Conservation (phyloP, 1,140 invertebrate species). For the Lucilia sericata region DNA sequence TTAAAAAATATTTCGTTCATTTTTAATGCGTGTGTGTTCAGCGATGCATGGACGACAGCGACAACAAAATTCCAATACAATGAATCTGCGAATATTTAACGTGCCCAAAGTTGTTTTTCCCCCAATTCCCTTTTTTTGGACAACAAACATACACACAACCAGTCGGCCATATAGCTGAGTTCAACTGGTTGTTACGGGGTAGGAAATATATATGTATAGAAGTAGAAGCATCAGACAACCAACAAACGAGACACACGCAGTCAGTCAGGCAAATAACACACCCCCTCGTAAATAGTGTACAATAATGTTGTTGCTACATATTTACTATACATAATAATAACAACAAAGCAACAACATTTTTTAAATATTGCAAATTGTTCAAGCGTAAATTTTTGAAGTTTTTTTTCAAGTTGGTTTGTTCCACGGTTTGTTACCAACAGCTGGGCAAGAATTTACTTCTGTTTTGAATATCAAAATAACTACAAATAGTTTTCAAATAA, state of each 20-base stretch:
- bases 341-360: background rate
- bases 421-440: background rate
- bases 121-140: no score
- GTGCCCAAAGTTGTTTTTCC: background rate
- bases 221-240: background rate
- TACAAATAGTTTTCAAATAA: background rate
- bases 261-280: background rate
- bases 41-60: background rate
- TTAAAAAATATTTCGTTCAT: background rate
- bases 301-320: background rate
- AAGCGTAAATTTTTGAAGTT: background rate
- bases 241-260: background rate
- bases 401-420: background rate
- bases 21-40: background rate
- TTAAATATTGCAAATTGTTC: constrained; percentile 1
- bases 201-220: background rate
- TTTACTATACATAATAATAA: background rate
- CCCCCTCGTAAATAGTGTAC: background rate
- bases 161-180: background rate
- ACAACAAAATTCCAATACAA: background rate
- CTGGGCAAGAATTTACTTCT: background rate
- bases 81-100: background rate
- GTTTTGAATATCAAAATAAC: background rate
- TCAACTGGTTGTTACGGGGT: background rate
- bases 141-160: no score